Conservation (phyloP, 53 echinoderm and acorn worm species). For the Paracentrotus lividus region DNA sequence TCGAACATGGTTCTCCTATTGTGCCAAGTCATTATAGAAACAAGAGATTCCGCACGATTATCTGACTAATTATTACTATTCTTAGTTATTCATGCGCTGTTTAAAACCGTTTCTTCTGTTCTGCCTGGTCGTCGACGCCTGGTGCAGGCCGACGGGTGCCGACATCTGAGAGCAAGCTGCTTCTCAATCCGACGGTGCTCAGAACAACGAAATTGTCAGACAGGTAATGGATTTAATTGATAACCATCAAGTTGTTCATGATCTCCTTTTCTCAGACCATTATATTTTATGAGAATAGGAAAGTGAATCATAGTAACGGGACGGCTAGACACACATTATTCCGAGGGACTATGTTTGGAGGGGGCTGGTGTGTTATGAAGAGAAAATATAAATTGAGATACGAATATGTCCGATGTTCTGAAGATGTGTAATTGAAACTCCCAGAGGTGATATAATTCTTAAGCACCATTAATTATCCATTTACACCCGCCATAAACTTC, state of each 20-base stretch:
- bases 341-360: neutral
- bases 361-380: neutral
- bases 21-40: neutral
- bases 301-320: slow-evolving; percentile 32
- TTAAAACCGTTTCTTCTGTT: slow-evolving; percentile 28
- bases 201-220: slow-evolving; percentile 10
- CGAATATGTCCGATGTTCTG: neutral
- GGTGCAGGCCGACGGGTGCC: neutral
- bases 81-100: neutral
- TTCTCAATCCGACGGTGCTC: neutral
- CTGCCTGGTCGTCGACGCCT: neutral
- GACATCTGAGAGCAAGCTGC: slow-evolving; percentile 43
- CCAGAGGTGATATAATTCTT: slow-evolving; percentile 38
- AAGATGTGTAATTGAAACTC: slow-evolving; percentile 33
- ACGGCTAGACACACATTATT: slow-evolving; percentile 2
- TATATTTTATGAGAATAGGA: slow-evolving; percentile 60
- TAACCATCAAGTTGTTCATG: slow-evolving; percentile 21
- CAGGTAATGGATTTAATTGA: slow-evolving; percentile 60
- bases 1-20: slow-evolving; percentile 44
- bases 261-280: slow-evolving; percentile 27
- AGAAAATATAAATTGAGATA: neutral
- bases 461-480: slow-evolving; percentile 48
- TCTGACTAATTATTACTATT: slow-evolving; percentile 30
- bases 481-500: slow-evolving; percentile 51
- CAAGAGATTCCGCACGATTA: neutral